These are phyloP conservation scores for Brachyopa scutellaris DNA, from an alignment of 2,888 invertebrate species.

Conservation along the genomic window DNA sequence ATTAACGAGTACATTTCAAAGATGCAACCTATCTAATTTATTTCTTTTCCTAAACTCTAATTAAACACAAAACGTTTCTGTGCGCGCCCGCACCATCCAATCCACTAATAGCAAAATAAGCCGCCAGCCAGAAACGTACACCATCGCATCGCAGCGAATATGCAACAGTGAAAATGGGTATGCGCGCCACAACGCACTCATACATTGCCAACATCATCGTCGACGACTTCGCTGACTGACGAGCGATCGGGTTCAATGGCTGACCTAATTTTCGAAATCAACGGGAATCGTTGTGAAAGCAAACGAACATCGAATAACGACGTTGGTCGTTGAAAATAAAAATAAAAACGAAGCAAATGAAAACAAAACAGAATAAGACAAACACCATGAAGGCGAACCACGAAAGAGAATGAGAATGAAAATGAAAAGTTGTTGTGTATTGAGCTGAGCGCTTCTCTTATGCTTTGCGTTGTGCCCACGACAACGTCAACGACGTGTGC, in stretches of 20 bases:
- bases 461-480: too few relatives aligned
- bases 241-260: slow-evolving; percentile 81
- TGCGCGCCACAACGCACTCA: neutral
- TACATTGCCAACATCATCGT: slow-evolving; percentile 17
- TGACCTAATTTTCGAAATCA: slow-evolving; percentile 80
- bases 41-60: too few relatives aligned
- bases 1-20: too few relatives aligned
- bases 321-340: slow-evolving; percentile 16
- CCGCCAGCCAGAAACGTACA: slow-evolving; percentile 5
- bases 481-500: too few relatives aligned
- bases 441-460: too few relatives aligned
- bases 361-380: slow-evolving; percentile 16
- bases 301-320: slow-evolving; percentile 50
- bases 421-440: slow-evolving; percentile 13
- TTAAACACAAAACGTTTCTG: too few relatives aligned
- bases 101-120: slow-evolving; percentile 9
- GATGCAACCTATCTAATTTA: too few relatives aligned
- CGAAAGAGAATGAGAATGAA: slow-evolving; percentile 6
- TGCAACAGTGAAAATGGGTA: neutral
- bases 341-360: slow-evolving; percentile 44
- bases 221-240: slow-evolving; percentile 68
- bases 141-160: neutral
- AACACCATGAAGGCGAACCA: neutral
- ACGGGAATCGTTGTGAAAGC: slow-evolving; percentile 76
- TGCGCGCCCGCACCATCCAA: slow-evolving; percentile 12